Conservation (phyloP, 1,140 invertebrate species). For the Bactericera cockerelli region DNA sequence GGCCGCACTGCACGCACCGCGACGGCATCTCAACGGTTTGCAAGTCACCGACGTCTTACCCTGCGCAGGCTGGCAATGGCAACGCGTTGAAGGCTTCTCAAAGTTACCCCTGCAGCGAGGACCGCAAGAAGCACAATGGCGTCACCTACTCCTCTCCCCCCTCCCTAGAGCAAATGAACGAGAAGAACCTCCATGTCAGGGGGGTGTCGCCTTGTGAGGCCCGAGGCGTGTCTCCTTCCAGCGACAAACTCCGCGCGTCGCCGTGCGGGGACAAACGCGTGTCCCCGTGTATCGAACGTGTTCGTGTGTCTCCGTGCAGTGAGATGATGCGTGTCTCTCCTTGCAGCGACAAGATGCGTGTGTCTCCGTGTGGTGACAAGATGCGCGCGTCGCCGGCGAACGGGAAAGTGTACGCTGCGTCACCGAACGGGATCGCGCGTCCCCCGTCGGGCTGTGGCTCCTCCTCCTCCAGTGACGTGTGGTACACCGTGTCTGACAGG, state of each 20-base stretch:
- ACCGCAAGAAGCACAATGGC: not conserved
- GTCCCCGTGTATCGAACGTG: not conserved
- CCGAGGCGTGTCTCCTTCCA: not conserved
- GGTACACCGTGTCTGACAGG: constrained; percentile 11
- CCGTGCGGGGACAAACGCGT: not conserved
- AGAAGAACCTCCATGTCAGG: not conserved
- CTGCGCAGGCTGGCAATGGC: constrained; percentile 20
- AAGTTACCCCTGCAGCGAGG: not conserved
- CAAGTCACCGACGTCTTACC: constrained; percentile 25
- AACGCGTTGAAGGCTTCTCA: not conserved
- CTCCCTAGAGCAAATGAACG: not conserved
- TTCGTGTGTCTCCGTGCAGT: not conserved
- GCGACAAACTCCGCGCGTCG: not conserved
- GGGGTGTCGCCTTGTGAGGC: not conserved
- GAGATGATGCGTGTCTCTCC: not conserved
- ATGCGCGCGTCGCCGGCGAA: not conserved
- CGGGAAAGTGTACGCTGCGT: not conserved
- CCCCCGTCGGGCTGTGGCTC: not conserved
- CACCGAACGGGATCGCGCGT: not conserved
- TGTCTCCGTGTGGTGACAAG: not conserved
- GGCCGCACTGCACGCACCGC: constrained; percentile 38
- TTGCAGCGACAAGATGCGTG: not conserved
- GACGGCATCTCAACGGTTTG: constrained; percentile 26
- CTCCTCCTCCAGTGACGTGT: constrained; percentile 13
- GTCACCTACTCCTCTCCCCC: not conserved